phyloP scores from a whole-genome alignment of 1,140 invertebrate species.

The Papilio polyxenes region DNA sequence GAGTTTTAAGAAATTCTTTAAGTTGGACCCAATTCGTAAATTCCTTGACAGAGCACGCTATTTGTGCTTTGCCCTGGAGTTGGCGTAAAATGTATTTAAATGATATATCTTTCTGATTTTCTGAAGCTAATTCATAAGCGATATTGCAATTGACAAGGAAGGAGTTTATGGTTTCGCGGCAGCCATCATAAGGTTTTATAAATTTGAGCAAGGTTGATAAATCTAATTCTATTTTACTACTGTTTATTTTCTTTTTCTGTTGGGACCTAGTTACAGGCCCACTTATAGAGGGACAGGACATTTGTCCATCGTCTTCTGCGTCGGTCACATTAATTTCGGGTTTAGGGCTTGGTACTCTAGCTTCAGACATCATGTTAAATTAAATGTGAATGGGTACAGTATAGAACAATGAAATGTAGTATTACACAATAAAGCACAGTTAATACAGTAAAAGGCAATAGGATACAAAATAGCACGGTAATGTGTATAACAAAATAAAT shows the following conservation, averaged over 20 bases:
- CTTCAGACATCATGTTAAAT: no score
- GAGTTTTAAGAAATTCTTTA: conserved; percentile 32
- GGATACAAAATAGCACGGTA: no score
- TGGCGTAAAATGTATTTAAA: conserved; percentile 31
- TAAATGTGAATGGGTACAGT: no score
- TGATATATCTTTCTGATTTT: conserved; percentile 1
- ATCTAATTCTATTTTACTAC: neutral
- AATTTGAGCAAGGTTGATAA: neutral
- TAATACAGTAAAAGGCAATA: no score
- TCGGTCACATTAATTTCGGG: no score
- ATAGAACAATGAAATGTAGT: no score
- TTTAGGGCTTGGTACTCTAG: no score
- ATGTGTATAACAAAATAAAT: no score
- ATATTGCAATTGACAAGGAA: conserved; percentile 20
- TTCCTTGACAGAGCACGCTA: conserved; percentile 35
- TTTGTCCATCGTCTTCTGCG: no score
- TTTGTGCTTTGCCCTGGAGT: conserved; percentile 30
- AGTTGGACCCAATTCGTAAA: conserved; percentile 30
- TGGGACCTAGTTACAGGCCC: no score
- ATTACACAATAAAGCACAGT: no score
- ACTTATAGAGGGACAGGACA: no score
- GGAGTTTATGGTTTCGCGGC: conserved; percentile 23
- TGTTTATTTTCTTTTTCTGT: conserved; percentile 26
- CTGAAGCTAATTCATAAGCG: conserved; percentile 11
- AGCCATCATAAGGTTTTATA: conserved; percentile 13